A percentile compares a stretch with the other conserved stretches of the same genome.
Evolutionary conservation across 1,140 invertebrate species (phyloP).

Genomic region (Geopemphigus sp.): DNA sequence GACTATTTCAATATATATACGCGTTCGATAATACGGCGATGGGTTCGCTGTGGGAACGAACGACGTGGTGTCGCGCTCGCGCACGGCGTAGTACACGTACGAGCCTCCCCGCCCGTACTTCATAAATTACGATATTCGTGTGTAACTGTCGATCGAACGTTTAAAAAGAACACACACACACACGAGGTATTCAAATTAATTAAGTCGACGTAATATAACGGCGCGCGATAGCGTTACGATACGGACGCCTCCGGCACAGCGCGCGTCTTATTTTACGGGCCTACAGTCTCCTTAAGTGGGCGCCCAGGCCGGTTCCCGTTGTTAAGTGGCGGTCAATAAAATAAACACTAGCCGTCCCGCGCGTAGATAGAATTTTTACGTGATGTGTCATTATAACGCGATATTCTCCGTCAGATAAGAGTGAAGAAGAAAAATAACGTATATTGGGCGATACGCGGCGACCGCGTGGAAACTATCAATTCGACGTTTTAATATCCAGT

Average conservation of each 20-base stretch:
- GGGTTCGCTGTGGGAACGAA: too few species aligned
- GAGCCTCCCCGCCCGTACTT: too few species aligned
- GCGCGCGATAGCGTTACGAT: not conserved
- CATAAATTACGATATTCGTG: too few species aligned
- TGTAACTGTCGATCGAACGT: conserved; percentile 1
- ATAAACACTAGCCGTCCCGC: conserved; percentile 32
- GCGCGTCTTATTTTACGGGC: not conserved
- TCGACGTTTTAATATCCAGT: conserved; percentile 40
- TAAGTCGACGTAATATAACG: not conserved
- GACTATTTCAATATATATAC: too few species aligned
- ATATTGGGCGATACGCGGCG: not conserved
- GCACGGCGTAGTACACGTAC: too few species aligned
- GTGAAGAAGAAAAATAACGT: not conserved
- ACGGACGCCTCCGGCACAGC: not conserved
- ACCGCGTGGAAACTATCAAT: not conserved
- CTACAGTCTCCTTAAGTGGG: conserved; percentile 4
- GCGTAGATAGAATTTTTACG: too few species aligned
- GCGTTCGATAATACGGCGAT: too few species aligned
- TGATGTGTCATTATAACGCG: not conserved
- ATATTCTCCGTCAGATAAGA: conserved; percentile 19
- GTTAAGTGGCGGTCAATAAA: conserved; percentile 28
- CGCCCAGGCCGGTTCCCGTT: not conserved
- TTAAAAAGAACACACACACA: not conserved
- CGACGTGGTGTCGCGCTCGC: too few species aligned
- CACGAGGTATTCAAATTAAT: conserved; percentile 5